phyloP scores from a whole-genome alignment of 2,888 invertebrate genomes.

The Cantharis lateralis region DNA sequence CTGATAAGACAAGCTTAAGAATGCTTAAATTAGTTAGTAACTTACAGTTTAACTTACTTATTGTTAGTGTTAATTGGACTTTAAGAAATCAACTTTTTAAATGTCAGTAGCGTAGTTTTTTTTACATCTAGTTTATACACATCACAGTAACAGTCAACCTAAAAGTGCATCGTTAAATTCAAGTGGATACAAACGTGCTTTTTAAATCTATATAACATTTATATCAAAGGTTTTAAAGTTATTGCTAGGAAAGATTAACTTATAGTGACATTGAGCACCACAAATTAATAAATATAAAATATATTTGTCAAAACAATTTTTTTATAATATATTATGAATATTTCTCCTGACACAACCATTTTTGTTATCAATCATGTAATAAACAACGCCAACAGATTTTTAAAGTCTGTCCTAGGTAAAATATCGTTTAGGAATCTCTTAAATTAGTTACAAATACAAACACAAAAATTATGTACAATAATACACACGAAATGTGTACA shows the following conservation, averaged over 20 bases:
- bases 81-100: neutral
- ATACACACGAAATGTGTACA: neutral
- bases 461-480: neutral
- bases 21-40: neutral
- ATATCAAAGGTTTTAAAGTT: conserved; percentile 27
- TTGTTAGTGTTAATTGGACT: neutral
- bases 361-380: neutral
- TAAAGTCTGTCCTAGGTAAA: neutral
- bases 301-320: neutral
- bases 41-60: neutral
- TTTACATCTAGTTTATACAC: conserved; percentile 29
- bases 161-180: conserved; percentile 30
- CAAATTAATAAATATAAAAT: conserved; percentile 16
- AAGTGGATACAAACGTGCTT: conserved; percentile 30
- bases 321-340: neutral
- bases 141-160: conserved; percentile 32
- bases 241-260: conserved; percentile 29
- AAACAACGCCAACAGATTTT: neutral
- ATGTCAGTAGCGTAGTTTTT: neutral
- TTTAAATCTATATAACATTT: conserved; percentile 30
- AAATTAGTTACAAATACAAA: neutral
- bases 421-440: neutral
- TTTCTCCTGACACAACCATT: conserved; percentile 24
- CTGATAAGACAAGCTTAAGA: neutral
- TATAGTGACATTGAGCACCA: conserved; percentile 13